Percentiles rank a stretch among this genome's conserved stretches.
phyloP scores from a whole-genome alignment of 2,888 invertebrate species.

The Gonocerus acuteangulatus region DNA sequence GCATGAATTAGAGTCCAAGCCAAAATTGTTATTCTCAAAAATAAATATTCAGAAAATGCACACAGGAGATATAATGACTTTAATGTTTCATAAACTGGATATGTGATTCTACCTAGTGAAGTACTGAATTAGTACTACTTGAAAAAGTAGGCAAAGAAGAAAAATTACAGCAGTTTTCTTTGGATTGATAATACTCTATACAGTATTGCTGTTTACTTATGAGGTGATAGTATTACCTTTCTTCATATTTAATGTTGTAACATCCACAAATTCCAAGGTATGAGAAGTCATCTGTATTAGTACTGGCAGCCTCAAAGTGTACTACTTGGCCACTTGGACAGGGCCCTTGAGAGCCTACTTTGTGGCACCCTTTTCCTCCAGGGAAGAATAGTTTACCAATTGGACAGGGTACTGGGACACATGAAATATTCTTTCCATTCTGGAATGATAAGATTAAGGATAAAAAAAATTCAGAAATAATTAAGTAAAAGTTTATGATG shows the following conservation, averaged over 20 bases:
- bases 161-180: too few relatives aligned
- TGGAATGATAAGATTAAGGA: constrained; percentile 2
- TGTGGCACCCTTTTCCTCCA: constrained; percentile 63
- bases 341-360: constrained; percentile 69
- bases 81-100: neutral
- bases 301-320: constrained; percentile 70
- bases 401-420: constrained; percentile 63
- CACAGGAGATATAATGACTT: neutral
- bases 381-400: constrained; percentile 70
- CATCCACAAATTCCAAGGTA: constrained; percentile 78
- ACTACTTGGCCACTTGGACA: constrained; percentile 65
- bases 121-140: too few relatives aligned
- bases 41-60: neutral
- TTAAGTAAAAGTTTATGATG: too few relatives aligned
- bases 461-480: too few relatives aligned
- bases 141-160: too few relatives aligned
- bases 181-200: too few relatives aligned
- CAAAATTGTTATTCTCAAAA: too few relatives aligned
- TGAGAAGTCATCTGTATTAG: constrained; percentile 70
- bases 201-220: too few relatives aligned
- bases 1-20: too few relatives aligned
- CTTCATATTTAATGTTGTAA: constrained; percentile 40
- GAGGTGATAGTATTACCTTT: constrained; percentile 15
- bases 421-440: constrained; percentile 45
- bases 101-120: too few relatives aligned